Base-by-base conservation (phyloP, 2,797 vertebrate species). In the Acrossocheilus fasciatus region DNA sequence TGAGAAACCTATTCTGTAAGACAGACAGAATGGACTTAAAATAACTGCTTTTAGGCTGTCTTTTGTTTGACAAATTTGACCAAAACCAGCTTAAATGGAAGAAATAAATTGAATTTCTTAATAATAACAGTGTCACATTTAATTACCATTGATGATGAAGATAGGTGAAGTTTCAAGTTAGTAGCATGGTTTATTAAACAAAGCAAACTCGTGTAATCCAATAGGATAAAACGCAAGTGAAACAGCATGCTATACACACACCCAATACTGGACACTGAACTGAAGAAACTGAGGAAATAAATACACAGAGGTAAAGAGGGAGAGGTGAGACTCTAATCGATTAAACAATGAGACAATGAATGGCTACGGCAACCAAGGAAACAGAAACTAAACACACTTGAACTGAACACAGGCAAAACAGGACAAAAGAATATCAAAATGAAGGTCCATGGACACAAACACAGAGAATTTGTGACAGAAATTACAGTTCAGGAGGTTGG, bases 1-100 rank as follows among this genome's bases (percentile, higher is more conserved):
- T 52, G 75, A 70, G 34, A 88, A 76, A 81, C 45, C 84, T 86
- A 6, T 43, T 12, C 59, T 64, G 23, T 78, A 20, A 52, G 14
- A 66, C 30, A 36, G 2, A 79, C 18, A 26, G 30, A 20, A 47
- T 12, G 20, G 20, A 43, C 36, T 50, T 59, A 20, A 81, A 69
- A 59, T 7, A 47, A 23, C n/a, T 30, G 72, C 7, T 66, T 83
- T 52, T 34, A 26, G 26, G 26, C 6, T 66, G 34, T 0, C 14
- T 66, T 66, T 66, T 15, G 14, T 66, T 66, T 66, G 26, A 34
- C 64, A 66, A 30, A 66, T 66, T 66, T 66, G 0, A 68, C 1
- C 64, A 68, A 68, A 68, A 68, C 15, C 14, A 17, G 17, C 30
- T 34, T 34, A 36, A 34, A 66, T 66, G 14, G 30, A 68, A 36